Evolutionary conservation across 2,113 vertebrate genomes (phyloP), one percentile per base, ranked within the genome.

Genomic region (Siniperca knerii): DNA sequence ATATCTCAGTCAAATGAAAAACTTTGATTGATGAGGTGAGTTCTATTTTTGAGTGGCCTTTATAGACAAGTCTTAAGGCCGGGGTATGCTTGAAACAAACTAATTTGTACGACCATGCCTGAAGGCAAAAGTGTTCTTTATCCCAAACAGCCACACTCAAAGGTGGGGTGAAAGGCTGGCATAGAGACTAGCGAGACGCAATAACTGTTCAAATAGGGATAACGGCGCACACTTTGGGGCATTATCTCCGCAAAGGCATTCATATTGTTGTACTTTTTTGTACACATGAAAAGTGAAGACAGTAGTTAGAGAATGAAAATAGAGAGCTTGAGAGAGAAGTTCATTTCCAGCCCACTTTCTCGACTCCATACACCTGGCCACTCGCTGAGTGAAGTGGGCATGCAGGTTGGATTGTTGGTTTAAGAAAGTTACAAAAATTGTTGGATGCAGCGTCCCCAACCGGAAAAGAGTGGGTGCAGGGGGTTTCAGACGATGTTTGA

Each of bases 231-330:
- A 62, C 4, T 4, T 16, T 25, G 42, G 40, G 57, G 48, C 37
- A 52, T 60, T 60, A 62, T 61, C 58, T 73, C 42, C 54, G 44
- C 44, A 52, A 71, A 57, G 60, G 10, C 20, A 68, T 79, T 76
- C 23, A 60, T 66, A 4, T 77, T 79, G 37, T 15, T 64, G 18
- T 9, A 74, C 10, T 8, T 10, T 21, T 77, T 77, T 44, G 13
- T 77, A 52, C 21, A 64, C 15, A 64, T 2, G 29, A 69, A 73
- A 81, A 65, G 35, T 57, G 8, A 55, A 42, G 20, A 29, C n/a
- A 82, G 44, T 25, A 35, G n/a, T 33, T 55, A 50, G 13, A 62
- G 46, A 76, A 37, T 42, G 67, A 79, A 79, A 89, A 69, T 15
- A 60, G 40, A 60, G 50, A 55, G 29, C 33, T 57, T 65, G 52